Conservation (phyloP, 2,888 invertebrate genomes). For the Caenorhabditis auriculariae region DNA sequence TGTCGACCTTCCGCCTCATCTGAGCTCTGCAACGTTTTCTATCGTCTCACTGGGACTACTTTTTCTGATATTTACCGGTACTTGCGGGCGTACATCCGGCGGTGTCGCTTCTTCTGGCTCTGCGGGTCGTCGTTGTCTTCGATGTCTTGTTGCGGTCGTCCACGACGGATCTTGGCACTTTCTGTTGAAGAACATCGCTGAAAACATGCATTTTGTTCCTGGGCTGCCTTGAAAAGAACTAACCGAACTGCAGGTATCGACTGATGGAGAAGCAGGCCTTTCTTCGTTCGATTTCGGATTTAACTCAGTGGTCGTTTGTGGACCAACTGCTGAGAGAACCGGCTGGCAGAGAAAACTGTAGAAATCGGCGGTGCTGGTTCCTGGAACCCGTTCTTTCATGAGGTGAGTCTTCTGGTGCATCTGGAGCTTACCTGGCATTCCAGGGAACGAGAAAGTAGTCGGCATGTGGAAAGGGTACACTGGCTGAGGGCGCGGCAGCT, state of each 20-base stretch:
- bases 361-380: no score
- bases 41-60: background rate
- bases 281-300: no score
- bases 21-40: constrained; percentile 10
- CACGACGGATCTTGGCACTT: constrained; percentile 25
- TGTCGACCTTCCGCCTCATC: constrained; percentile 45
- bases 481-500: no score
- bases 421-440: no score
- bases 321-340: no score
- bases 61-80: constrained; percentile 18
- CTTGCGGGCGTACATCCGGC: constrained; percentile 40
- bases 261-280: no score
- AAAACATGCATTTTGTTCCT: background rate
- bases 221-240: background rate
- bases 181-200: constrained; percentile 28
- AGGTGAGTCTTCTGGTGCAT: no score
- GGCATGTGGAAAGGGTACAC: no score
- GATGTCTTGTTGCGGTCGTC: constrained; percentile 48
- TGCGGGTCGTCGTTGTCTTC: constrained; percentile 38
- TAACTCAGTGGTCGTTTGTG: no score
- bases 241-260: constrained; percentile 26
- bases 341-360: no score
- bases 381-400: no score
- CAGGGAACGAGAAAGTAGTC: no score
- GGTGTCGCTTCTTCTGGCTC: constrained; percentile 41